Evolutionary conservation across 2,797 vertebrate genomes (phyloP).

Genomic region (Chaenodraco wilsoni): DNA sequence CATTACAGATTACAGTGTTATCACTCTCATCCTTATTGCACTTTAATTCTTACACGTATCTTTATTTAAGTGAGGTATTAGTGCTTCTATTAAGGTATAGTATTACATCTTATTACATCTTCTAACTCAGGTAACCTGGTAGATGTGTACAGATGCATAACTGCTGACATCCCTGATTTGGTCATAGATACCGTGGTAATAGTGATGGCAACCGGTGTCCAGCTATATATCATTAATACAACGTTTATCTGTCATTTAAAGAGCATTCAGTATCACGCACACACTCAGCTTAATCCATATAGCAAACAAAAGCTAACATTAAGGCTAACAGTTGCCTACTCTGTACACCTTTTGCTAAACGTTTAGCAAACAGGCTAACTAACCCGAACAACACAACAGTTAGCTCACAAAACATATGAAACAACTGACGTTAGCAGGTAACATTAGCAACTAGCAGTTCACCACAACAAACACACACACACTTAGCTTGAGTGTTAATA

Average conservation of each 20-base stretch:
- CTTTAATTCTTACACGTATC: too few relatives aligned
- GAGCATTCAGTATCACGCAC: not conserved
- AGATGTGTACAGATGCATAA: not conserved
- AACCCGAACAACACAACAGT: not conserved
- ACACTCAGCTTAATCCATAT: not conserved
- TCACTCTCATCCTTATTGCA: too few relatives aligned
- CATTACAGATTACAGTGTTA: too few relatives aligned
- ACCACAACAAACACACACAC: conserved; percentile 25
- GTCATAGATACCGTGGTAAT: not conserved
- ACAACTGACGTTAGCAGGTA: too few relatives aligned
- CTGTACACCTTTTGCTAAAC: not conserved
- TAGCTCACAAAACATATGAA: not conserved
- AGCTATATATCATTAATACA: not conserved
- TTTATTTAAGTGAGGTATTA: not conserved
- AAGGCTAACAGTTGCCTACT: not conserved
- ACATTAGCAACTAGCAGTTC: not conserved
- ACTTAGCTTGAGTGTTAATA: not conserved
- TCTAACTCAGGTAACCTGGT: not conserved
- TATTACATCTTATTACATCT: not conserved
- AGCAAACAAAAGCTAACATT: not conserved
- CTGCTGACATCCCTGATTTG: not conserved
- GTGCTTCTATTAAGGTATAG: too few relatives aligned
- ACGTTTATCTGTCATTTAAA: not conserved
- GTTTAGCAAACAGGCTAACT: conserved; percentile 27
- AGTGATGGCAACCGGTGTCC: not conserved